Evolutionary conservation across 2,797 vertebrate species (phyloP).

Genomic region (Thripadectes ignobilis): DNA sequence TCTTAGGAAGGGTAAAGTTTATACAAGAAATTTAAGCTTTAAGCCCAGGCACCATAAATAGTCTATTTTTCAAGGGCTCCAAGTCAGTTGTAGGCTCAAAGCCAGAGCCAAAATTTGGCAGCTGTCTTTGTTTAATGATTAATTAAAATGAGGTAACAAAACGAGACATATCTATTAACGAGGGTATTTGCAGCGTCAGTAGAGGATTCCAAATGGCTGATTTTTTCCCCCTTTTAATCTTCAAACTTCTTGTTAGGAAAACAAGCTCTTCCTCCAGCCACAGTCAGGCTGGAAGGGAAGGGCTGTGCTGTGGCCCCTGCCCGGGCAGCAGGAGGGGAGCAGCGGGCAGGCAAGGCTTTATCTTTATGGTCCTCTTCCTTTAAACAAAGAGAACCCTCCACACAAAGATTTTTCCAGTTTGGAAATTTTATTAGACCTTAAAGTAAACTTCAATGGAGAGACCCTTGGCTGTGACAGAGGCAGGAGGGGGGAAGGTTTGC

Average conservation of each 20-base stretch:
- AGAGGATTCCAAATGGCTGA: slow-evolving; percentile 71
- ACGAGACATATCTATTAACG: slow-evolving; percentile 73
- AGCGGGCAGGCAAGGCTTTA: not conserved
- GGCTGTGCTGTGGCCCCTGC: not conserved
- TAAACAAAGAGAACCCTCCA: slow-evolving; percentile 42
- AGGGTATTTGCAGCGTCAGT: slow-evolving; percentile 71
- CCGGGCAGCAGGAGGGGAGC: slow-evolving; percentile 35
- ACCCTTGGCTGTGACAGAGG: slow-evolving; percentile 19
- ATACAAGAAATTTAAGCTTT: slow-evolving; percentile 72
- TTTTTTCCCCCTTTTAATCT: slow-evolving; percentile 65
- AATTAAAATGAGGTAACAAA: slow-evolving; percentile 77
- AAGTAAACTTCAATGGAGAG: slow-evolving; percentile 47
- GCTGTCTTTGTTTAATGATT: slow-evolving; percentile 75
- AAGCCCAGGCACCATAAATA: slow-evolving; percentile 76
- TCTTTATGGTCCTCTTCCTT: slow-evolving; percentile 65
- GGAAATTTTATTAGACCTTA: slow-evolving; percentile 45
- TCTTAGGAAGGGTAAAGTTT: slow-evolving; percentile 71
- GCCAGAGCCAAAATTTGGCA: slow-evolving; percentile 72
- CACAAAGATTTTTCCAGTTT: slow-evolving; percentile 60
- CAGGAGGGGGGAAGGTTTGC: not conserved
- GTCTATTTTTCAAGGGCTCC: slow-evolving; percentile 73
- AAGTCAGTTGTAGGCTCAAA: slow-evolving; percentile 66
- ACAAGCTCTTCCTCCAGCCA: slow-evolving; percentile 32
- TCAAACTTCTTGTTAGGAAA: slow-evolving; percentile 61
- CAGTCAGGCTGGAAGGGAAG: not conserved